phyloP scores from a whole-genome alignment of 2,888 invertebrate genomes.

The Hirtodrosophila alboralis region DNA sequence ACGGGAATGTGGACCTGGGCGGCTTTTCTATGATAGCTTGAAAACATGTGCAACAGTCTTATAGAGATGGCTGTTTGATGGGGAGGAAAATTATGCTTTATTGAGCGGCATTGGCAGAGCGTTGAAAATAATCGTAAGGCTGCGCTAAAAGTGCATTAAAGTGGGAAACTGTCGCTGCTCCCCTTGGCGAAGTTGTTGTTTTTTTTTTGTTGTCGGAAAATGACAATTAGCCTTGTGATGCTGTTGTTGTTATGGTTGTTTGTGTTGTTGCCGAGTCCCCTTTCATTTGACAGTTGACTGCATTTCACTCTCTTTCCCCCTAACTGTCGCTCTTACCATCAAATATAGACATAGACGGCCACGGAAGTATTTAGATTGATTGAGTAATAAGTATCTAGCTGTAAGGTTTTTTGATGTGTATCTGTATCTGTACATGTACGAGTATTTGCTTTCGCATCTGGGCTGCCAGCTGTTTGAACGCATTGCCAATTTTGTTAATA shows the following conservation, averaged over 20 bases:
- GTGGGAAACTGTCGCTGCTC: slow-evolving; percentile 27
- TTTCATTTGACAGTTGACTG: slow-evolving; percentile 69
- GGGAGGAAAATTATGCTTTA: slow-evolving; percentile 58
- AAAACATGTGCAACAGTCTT: slow-evolving; percentile 55
- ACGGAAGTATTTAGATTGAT: slow-evolving; percentile 63
- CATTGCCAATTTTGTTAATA: slow-evolving; percentile 72
- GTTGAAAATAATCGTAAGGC: slow-evolving; percentile 34
- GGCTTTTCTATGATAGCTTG: slow-evolving; percentile 13
- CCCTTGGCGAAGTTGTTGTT: slow-evolving; percentile 30
- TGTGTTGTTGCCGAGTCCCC: slow-evolving; percentile 18
- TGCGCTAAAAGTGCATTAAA: slow-evolving; percentile 38
- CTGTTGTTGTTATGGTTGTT: slow-evolving; percentile 43
- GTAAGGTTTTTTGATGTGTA: slow-evolving; percentile 39
- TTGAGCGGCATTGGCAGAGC: slow-evolving; percentile 42
- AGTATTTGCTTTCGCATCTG: slow-evolving; percentile 21
- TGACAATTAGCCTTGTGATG: slow-evolving; percentile 69
- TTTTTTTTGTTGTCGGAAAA: slow-evolving; percentile 69
- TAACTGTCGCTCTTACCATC: slow-evolving; percentile 29
- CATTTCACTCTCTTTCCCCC: slow-evolving; percentile 30
- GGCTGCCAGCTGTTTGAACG: slow-evolving; percentile 56
- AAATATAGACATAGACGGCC: slow-evolving; percentile 45
- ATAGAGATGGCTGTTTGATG: neutral
- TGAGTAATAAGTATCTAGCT: slow-evolving; percentile 63
- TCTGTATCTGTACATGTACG: slow-evolving; percentile 26
- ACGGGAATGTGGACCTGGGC: slow-evolving; percentile 25